Conservation (phyloP, 1,140 invertebrate genomes). For the Trichonephila clavipes region DNA sequence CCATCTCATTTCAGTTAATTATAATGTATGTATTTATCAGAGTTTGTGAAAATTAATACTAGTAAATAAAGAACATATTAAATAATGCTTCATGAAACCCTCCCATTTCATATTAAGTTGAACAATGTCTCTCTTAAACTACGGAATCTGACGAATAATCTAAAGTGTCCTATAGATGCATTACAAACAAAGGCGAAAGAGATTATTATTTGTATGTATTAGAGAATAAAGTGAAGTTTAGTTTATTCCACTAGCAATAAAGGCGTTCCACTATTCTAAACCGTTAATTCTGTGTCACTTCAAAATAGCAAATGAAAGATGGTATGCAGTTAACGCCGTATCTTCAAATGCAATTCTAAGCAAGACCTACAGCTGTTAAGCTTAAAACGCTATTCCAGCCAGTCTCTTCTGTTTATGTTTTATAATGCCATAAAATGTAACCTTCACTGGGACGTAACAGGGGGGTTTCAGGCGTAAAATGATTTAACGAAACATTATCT, state of each 20-base stretch:
- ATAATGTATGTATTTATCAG: no score
- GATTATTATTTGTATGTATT: background rate
- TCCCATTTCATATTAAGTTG: no score
- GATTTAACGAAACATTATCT: conserved; percentile 31
- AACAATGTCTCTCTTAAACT: no score
- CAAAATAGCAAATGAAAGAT: background rate
- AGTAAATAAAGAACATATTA: no score
- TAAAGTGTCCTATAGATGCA: background rate
- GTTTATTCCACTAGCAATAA: background rate
- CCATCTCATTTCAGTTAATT: no score
- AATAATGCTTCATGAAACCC: no score
- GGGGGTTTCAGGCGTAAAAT: background rate
- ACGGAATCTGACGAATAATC: no score
- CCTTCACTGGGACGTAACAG: background rate
- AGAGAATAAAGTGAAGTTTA: background rate
- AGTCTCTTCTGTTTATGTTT: conserved; percentile 7
- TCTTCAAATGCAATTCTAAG: background rate
- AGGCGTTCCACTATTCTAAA: background rate
- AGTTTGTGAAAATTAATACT: no score
- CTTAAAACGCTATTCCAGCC: background rate
- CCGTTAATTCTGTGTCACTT: conserved; percentile 2
- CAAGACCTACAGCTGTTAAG: conserved; percentile 10
- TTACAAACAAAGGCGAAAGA: background rate
- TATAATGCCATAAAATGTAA: conserved; percentile 9
- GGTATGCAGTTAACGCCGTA: background rate